Evolutionary conservation across 2,888 invertebrate species (phyloP), one percentile per base, ranked within the genome.

Genomic region (Myopa testacea): DNA sequence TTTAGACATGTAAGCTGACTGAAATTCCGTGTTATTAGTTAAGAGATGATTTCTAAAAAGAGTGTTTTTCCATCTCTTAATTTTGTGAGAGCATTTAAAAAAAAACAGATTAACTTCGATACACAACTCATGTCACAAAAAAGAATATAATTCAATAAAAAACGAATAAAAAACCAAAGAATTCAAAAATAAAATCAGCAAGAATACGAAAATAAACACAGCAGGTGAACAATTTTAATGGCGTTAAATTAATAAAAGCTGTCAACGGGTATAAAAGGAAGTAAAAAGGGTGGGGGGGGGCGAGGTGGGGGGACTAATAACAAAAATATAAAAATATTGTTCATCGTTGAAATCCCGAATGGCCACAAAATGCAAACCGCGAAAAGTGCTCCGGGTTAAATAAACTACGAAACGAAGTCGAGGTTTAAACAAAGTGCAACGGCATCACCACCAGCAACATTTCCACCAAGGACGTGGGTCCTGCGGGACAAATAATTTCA

Each of bases 401-500:
- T 19, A 76, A 60, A 62, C 19, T 34, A 40, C 50, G 16, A 62
- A 62, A 73, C 55, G 4, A 1, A 69, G 34, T 6, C 34, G 67
- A 12, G 19, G 37, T 34, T 16, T 12, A 65, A 72, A 71, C 55
- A 65, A 40, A 60, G 19, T 45, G 37, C 34, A 62, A 52, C 34
- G 58, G 67, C 74, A 74, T 58, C 68, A 68, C n/a, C 63, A 63
- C n/a, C 69, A 60, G 37, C 26, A 19, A 26, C 34, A 65, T 10
- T n/a, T 37, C 62, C 14, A 12, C 73, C 45, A 73, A 63, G 72
- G 73, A 77, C 60, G 68, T 78, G 79, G 79, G 78, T 81, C 82
- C 82, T 81, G 69, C 75, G 80, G 81, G 82, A 82, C 81, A 82
- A 82, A 82, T 82, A 82, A 82, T 82, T 82, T 82, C 76, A 82